Conservation (phyloP, 1,140 invertebrate genomes). For the Ceratosolen fusciceps region DNA sequence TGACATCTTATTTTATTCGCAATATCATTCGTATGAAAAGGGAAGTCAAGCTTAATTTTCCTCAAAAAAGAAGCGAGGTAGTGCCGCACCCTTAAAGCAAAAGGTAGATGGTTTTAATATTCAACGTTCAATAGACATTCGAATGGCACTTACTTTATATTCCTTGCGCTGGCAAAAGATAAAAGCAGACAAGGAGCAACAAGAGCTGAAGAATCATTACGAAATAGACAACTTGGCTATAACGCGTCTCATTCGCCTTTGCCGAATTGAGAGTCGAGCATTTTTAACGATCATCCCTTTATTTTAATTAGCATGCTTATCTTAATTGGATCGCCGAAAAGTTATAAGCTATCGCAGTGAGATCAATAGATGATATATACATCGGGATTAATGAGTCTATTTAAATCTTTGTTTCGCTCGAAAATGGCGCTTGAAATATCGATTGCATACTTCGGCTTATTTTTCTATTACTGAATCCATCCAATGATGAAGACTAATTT, state of each 20-base stretch:
- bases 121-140: conserved; percentile 4
- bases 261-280: conserved; percentile 44
- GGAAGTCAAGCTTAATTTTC: no score
- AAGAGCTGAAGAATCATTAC: conserved; percentile 19
- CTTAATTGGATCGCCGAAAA: conserved; percentile 45
- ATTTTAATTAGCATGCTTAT: conserved; percentile 56
- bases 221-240: background rate
- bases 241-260: background rate
- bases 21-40: no score
- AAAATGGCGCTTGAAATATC: no score
- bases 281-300: conserved; percentile 52
- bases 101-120: conserved; percentile 16
- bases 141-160: conserved; percentile 35
- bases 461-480: no score
- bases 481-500: no score
- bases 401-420: no score
- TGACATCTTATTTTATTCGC: no score
- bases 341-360: background rate
- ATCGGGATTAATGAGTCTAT: no score
- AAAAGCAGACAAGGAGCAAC: background rate
- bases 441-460: no score
- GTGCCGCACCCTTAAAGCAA: no score
- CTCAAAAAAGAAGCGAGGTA: no score
- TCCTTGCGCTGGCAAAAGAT: background rate
- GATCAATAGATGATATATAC: no score